A percentile compares a stretch with the other conserved stretches of the same genome.
Evolutionary conservation across 2,797 vertebrate species (phyloP).

Genomic region (Syndactyla subalaris): DNA sequence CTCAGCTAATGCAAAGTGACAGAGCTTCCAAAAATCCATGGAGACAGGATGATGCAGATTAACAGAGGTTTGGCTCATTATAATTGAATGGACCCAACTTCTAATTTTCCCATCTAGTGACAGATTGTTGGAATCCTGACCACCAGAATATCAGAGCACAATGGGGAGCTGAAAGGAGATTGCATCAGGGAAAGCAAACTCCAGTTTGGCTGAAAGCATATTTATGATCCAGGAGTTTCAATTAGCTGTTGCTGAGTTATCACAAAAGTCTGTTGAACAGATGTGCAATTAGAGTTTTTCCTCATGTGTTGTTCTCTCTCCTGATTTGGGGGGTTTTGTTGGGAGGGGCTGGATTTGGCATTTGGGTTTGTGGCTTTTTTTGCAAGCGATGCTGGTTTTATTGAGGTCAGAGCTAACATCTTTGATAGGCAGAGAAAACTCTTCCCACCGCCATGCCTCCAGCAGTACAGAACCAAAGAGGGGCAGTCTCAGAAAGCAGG

Average conservation of each 20-base stretch:
- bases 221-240: slow-evolving; percentile 33
- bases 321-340: not conserved
- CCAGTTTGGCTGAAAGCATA: slow-evolving; percentile 3
- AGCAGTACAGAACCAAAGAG: not conserved
- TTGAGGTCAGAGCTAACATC: not conserved
- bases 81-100: not conserved
- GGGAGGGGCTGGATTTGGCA: not conserved
- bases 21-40: slow-evolving; percentile 16
- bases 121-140: slow-evolving; percentile 43
- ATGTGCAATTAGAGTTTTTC: slow-evolving; percentile 16
- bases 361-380: not conserved
- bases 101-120: slow-evolving; percentile 20
- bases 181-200: slow-evolving; percentile 38
- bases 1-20: slow-evolving; percentile 45
- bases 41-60: not conserved
- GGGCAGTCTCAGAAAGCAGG: not conserved
- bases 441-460: not conserved
- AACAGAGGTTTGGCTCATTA: slow-evolving; percentile 19
- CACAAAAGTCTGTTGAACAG: slow-evolving; percentile 38
- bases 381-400: not conserved
- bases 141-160: not conserved
- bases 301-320: not conserved
- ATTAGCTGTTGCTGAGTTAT: slow-evolving; percentile 37
- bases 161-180: not conserved
- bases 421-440: not conserved